These are phyloP conservation scores for Margarornis squamiger DNA, from an alignment of 2,797 vertebrate species.

Conservation along the genomic window DNA sequence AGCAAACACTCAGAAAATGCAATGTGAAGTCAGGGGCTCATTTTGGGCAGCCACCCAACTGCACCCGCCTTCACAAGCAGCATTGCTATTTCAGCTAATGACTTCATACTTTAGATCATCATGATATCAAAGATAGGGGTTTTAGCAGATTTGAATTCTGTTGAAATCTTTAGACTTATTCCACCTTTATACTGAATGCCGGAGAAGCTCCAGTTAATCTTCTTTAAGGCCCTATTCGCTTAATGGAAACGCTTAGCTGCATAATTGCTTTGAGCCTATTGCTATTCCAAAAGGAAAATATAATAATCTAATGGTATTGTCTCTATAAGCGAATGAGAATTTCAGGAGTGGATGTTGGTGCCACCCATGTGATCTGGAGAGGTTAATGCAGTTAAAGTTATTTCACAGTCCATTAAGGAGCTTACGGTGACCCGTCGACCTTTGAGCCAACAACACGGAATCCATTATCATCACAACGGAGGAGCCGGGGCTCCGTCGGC, in stretches of 20 bases:
- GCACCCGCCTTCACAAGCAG: not conserved
- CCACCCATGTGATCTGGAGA: constrained; percentile 91
- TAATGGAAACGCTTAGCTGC: constrained; percentile 83
- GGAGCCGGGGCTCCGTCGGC: constrained; percentile 82
- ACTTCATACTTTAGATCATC: constrained; percentile 46
- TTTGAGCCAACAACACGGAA: constrained; percentile 96
- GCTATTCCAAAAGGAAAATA: constrained; percentile 93
- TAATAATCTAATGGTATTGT: constrained; percentile 93
- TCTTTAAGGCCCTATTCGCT: constrained; percentile 81
- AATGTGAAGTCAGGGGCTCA: not conserved
- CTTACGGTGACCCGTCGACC: constrained; percentile 97
- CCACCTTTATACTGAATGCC: constrained; percentile 46
- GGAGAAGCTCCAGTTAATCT: constrained; percentile 79
- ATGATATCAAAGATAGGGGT: constrained; percentile 15
- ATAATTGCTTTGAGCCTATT: constrained; percentile 83
- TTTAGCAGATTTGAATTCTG: constrained; percentile 64
- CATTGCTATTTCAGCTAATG: constrained; percentile 20
- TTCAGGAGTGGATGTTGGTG: constrained; percentile 86
- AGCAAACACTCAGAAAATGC: not conserved
- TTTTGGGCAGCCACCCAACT: not conserved
- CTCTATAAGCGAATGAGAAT: constrained; percentile 86
- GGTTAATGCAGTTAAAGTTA: constrained; percentile 99
- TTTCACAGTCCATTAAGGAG: constrained; percentile 99
- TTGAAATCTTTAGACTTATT: constrained; percentile 64
- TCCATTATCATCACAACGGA: constrained; percentile 99